Evolutionary conservation across 2,888 invertebrate genomes (phyloP), one percentile per base, ranked within the genome.

Genomic region (Ormyrus rosae): DNA sequence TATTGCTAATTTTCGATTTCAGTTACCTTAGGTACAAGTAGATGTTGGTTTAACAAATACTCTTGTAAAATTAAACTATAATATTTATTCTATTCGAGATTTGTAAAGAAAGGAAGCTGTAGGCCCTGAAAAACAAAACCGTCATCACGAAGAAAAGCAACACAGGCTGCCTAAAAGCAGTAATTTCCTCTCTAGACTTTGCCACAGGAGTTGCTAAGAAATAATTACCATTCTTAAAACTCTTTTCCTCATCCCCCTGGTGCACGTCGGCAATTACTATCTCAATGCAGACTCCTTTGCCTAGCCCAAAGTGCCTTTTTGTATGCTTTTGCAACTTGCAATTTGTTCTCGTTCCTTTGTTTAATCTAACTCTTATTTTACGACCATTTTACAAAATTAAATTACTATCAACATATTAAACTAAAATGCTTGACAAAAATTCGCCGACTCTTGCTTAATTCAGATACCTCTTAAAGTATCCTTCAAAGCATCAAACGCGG

Each of bases 201-300:
- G 82, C 83, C 83, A 83, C 82, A 82, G 83, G 76, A 85, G 81
- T 84, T 84, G 84, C 83, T 82, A 83, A 83, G 83, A 84, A 84
- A 85, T 84, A 85, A 85, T 85, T 84, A 84, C 84, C 83, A 85
- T 85, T 82, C 83, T 83, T 80, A 68, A 84, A 84, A 81, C 80
- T 83, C 81, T 83, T 84, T 81, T 81, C 80, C 81, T 80, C 70
- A 34, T 11, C 34, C 64, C 65, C 56, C 19, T n/a, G n/a, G 34
- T 85, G 84, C 82, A 84, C 78, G 82, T 82, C 81, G 81, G 82
- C 85, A 85, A 85, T 85, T 85, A 85, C 84, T 83, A 85, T 83
- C 83, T 83, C 82, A 83, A 81, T 80, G 74, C 50, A 61, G 75
- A 67, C 71, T 53, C 58, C 67, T 61, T 75, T 56, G 82, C 77